Conservation (phyloP, 1,140 invertebrate species). For the Colletes gigas region DNA sequence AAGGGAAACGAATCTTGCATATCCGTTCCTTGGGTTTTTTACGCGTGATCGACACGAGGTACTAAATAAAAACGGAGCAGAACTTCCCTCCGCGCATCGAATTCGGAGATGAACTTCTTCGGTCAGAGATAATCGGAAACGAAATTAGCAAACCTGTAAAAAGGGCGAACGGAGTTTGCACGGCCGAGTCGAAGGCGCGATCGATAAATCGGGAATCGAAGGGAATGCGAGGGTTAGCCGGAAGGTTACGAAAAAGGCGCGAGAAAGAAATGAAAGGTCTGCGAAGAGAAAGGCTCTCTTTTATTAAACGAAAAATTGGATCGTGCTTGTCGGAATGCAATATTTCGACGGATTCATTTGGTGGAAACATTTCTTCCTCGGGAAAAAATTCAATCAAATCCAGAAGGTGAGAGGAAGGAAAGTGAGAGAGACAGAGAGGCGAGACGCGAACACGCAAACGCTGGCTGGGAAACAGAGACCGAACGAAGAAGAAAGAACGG, state of each 20-base stretch:
- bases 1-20: not conserved
- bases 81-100: not conserved
- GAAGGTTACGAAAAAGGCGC: conserved; percentile 61
- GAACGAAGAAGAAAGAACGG: conserved; percentile 11
- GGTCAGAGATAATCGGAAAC: not conserved
- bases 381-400: conserved; percentile 82
- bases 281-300: conserved; percentile 72
- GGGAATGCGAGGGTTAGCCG: conserved; percentile 28
- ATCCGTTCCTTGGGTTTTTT: not conserved
- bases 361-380: conserved; percentile 80
- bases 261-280: conserved; percentile 55
- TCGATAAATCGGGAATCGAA: conserved; percentile 51
- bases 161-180: too few relatives aligned
- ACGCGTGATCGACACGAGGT: not conserved
- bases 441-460: conserved; percentile 49
- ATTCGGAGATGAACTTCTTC: not conserved
- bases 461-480: conserved; percentile 50
- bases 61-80: not conserved
- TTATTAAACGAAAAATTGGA: conserved; percentile 80
- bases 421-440: conserved; percentile 30
- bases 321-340: conserved; percentile 80
- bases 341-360: conserved; percentile 82
- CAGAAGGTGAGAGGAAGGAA: conserved; percentile 75
- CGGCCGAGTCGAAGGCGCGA: conserved; percentile 28
- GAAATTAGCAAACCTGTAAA: not conserved